Conservation (phyloP, 37 sponge, comb jelly and placozoan genomes). For the Beroe forskalii region DNA sequence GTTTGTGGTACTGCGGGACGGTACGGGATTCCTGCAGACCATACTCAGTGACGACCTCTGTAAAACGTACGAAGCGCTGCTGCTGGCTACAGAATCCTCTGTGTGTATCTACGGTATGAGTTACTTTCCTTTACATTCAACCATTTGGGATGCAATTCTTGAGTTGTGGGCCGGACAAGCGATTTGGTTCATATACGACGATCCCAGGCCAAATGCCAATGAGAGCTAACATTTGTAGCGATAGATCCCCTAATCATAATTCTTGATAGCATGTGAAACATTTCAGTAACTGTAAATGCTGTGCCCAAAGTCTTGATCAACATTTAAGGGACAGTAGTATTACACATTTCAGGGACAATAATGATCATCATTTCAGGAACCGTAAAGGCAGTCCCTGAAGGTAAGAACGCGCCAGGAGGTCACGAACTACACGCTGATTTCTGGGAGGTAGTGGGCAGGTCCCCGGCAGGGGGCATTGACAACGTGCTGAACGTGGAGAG, state of each 20-base stretch:
- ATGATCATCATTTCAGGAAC: neutral
- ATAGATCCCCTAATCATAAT: no score
- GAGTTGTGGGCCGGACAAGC: no score
- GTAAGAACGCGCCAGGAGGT: conserved; percentile 91
- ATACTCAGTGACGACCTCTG: conserved; percentile 82
- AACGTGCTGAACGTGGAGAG: conserved; percentile 79
- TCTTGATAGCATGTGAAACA: no score
- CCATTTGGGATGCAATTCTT: no score
- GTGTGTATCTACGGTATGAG: conserved; percentile 77
- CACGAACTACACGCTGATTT: conserved; percentile 90
- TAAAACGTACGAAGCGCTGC: conserved; percentile 85
- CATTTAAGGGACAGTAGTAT: no score
- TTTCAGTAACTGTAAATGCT: no score
- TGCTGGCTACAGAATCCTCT: conserved; percentile 80
- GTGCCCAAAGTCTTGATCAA: no score
- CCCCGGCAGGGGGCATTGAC: conserved; percentile 94
- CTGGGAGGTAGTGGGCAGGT: conserved; percentile 90
- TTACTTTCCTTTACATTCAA: conserved; percentile 12
- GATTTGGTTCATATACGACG: no score
- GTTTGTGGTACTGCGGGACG: conserved; percentile 92
- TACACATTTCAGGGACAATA: neutral
- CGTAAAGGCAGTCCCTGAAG: conserved; percentile 32
- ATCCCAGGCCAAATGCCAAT: no score
- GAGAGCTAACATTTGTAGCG: no score
- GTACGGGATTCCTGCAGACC: conserved; percentile 93